Conservation (phyloP, 2,797 vertebrate species). For the Schizopygopsis malacanthus region DNA sequence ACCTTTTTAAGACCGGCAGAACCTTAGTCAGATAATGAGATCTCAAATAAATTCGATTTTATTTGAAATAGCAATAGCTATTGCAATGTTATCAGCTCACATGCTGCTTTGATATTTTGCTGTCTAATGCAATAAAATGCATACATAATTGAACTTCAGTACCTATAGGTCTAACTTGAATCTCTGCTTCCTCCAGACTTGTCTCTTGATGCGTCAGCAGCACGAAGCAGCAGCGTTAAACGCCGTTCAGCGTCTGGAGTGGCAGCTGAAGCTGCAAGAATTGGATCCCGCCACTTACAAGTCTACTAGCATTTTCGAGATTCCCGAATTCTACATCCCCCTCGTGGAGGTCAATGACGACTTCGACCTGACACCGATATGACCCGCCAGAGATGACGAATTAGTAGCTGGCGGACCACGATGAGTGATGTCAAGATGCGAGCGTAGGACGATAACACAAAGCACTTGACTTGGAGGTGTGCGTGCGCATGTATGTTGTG, state of each 20-base stretch:
- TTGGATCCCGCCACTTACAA: conserved; percentile 97
- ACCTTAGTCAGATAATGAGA: not conserved
- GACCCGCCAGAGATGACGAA: conserved; percentile 65
- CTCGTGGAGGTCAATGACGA: conserved; percentile 99
- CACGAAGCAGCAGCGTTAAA: conserved; percentile 98
- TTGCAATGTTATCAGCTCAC: not conserved
- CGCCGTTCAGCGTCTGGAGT: conserved; percentile 96
- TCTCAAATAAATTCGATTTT: not conserved
- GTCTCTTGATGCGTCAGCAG: conserved; percentile 98
- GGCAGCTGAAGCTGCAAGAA: conserved; percentile 99
- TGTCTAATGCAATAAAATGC: not conserved
- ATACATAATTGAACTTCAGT: not conserved
- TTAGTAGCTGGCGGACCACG: conserved; percentile 42
- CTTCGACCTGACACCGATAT: conserved; percentile 98
- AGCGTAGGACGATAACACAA: conserved; percentile 60
- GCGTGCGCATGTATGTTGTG: conserved; percentile 55
- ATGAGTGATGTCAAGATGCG: conserved; percentile 41
- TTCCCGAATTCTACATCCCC: conserved; percentile 97
- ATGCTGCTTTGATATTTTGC: not conserved
- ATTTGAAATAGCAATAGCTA: not conserved
- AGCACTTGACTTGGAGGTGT: conserved; percentile 73
- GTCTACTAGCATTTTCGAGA: conserved; percentile 98
- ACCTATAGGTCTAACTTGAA: not conserved
- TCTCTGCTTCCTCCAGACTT: conserved; percentile 80
- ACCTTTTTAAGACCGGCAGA: not conserved